Evolutionary conservation across 37 sponge, comb jelly and placozoan species (phyloP).

Genomic region (Halisarca cf. caerulea): DNA sequence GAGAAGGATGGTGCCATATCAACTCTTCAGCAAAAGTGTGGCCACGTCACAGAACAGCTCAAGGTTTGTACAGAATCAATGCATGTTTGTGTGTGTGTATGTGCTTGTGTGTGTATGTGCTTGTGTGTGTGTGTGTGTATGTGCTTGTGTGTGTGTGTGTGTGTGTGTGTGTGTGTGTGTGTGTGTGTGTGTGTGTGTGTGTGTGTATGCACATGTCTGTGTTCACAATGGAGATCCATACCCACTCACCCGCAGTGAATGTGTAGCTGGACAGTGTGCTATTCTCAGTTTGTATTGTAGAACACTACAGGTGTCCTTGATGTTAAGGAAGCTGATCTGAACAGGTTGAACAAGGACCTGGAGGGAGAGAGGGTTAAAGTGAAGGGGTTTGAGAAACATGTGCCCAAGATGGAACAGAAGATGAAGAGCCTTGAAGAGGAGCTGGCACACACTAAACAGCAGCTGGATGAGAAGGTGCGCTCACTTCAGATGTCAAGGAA

Average conservation of each 20-base stretch:
- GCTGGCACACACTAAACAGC: constrained; percentile 26
- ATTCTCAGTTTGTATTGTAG: too few species aligned
- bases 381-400: constrained; percentile 49
- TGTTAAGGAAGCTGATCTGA: constrained; percentile 54
- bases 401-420: constrained; percentile 47
- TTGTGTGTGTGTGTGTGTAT: not conserved
- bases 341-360: constrained; percentile 41
- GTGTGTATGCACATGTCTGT: too few species aligned
- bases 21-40: constrained; percentile 8
- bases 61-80: not conserved
- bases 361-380: constrained; percentile 16
- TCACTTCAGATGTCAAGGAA: constrained; percentile 63
- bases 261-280: too few species aligned
- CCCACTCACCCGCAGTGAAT: too few species aligned
- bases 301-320: constrained; percentile 62
- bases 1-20: constrained; percentile 24
- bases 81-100: not conserved
- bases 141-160: not conserved
- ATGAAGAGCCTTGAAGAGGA: constrained; percentile 31
- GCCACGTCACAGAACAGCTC: constrained; percentile 9
- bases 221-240: too few species aligned
- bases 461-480: constrained; percentile 77
- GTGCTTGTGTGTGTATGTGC: not conserved
- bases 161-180: too few species aligned
- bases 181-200: too few species aligned